These are phyloP conservation scores for Cariama cristata DNA, from an alignment of 2,113 vertebrate genomes.

Conservation along the genomic window DNA sequence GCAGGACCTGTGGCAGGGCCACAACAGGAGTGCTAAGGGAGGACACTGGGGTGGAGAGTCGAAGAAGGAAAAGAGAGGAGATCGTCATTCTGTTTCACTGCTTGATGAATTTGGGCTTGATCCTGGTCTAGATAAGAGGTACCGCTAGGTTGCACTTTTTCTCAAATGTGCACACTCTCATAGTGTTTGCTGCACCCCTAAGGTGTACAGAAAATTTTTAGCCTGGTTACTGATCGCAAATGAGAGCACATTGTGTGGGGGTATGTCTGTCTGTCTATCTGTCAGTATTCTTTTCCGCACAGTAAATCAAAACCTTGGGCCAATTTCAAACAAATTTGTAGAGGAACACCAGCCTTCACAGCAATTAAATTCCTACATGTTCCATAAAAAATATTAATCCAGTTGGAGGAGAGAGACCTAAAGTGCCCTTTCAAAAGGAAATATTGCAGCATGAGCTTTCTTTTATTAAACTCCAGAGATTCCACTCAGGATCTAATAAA, in stretches of 20 bases:
- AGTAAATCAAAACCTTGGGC: neutral
- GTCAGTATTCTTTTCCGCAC: neutral
- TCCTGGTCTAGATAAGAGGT: neutral
- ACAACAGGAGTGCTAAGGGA: neutral
- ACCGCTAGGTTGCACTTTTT: neutral
- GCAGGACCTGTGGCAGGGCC: neutral
- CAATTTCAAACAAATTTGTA: neutral
- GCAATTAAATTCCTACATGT: slow-evolving; percentile 14
- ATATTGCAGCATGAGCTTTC: slow-evolving; percentile 37
- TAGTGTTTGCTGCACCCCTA: neutral
- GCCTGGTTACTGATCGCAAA: neutral
- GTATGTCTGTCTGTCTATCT: neutral
- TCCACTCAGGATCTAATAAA: slow-evolving; percentile 53
- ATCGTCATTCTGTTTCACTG: neutral
- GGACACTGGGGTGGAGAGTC: neutral
- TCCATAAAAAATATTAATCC: slow-evolving; percentile 52
- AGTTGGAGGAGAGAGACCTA: slow-evolving; percentile 12
- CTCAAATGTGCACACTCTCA: neutral
- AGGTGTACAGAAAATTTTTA: neutral
- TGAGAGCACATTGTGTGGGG: neutral
- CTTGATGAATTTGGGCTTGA: neutral
- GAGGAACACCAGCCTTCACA: neutral
- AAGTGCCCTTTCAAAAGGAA: slow-evolving; percentile 58
- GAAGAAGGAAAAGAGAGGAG: neutral
- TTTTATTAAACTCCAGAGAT: slow-evolving; percentile 66